phyloP scores from a whole-genome alignment of 2,113 vertebrate genomes.

The Calonectris borealis region DNA sequence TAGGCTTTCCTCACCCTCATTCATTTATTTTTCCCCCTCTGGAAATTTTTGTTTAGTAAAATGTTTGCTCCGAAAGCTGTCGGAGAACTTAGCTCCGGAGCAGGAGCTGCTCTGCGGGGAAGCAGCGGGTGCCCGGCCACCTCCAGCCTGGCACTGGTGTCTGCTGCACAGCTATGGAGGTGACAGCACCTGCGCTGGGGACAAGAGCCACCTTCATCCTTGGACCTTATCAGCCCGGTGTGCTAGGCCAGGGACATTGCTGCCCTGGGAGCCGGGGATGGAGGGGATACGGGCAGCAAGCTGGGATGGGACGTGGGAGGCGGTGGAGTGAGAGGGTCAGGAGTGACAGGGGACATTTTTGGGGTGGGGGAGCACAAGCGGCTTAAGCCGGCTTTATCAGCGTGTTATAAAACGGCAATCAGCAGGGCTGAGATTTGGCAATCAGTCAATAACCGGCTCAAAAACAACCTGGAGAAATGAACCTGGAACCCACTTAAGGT shows the following conservation, averaged over 20 bases:
- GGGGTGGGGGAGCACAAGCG: background rate
- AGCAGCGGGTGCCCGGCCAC: rapidly evolving
- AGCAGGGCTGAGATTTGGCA: conserved; percentile 48
- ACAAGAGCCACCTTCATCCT: background rate
- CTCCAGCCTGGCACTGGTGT: background rate
- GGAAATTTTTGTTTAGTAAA: background rate
- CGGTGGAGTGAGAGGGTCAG: background rate
- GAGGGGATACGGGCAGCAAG: rapidly evolving
- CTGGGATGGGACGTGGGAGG: background rate
- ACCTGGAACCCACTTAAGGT: conserved; percentile 3
- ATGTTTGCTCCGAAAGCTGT: background rate
- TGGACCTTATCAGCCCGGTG: rapidly evolving
- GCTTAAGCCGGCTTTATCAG: background rate
- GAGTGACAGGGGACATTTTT: background rate
- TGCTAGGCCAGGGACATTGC: rapidly evolving
- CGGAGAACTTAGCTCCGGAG: rapidly evolving
- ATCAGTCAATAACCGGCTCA: conserved; percentile 6
- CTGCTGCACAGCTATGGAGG: rapidly evolving
- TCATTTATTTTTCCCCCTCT: rapidly evolving
- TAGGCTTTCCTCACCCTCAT: background rate
- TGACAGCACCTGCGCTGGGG: rapidly evolving
- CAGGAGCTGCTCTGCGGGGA: background rate
- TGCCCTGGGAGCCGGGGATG: background rate
- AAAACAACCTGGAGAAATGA: conserved; percentile 32
- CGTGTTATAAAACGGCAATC: background rate